Evolutionary conservation across 2,113 vertebrate species (phyloP).

Genomic region (Zingel zingel): DNA sequence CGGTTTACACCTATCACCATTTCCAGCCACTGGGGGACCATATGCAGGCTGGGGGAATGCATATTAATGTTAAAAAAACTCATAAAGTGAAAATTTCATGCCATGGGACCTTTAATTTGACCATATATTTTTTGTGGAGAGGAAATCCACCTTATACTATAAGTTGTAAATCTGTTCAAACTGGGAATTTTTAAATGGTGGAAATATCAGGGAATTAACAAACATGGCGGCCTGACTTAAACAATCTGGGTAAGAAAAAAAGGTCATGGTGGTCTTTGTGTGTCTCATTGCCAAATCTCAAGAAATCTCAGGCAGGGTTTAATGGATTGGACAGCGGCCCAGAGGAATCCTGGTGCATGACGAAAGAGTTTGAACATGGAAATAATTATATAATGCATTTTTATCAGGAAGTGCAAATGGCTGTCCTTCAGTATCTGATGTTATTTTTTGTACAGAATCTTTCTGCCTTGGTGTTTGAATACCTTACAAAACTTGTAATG

Average conservation of each 20-base stretch:
- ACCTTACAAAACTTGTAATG: constrained; percentile 46
- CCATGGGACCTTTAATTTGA: constrained; percentile 44
- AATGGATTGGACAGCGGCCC: constrained; percentile 55
- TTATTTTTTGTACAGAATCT: constrained; percentile 57
- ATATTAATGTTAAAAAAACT: too few species aligned
- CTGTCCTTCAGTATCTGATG: constrained; percentile 48
- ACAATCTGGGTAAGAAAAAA: constrained; percentile 34
- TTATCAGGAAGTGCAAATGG: constrained; percentile 53
- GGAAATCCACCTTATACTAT: constrained; percentile 41
- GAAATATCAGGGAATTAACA: constrained; percentile 75
- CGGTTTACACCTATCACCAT: too few species aligned
- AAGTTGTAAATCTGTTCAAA: constrained; percentile 63
- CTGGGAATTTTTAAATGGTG: constrained; percentile 55
- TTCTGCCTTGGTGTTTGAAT: constrained; percentile 58
- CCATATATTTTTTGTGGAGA: constrained; percentile 74
- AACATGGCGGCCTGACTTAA: constrained; percentile 54
- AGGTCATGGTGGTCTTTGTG: constrained; percentile 48
- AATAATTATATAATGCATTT: constrained; percentile 47
- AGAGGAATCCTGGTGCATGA: constrained; percentile 50
- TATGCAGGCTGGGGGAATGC: too few species aligned
- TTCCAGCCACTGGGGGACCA: too few species aligned
- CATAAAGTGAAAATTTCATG: too few species aligned
- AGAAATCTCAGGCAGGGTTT: constrained; percentile 76
- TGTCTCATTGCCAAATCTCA: constrained; percentile 72
- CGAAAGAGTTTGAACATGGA: constrained; percentile 46